Evolutionary conservation across 1,140 invertebrate species (phyloP).

Genomic region (Ostrea edulis): DNA sequence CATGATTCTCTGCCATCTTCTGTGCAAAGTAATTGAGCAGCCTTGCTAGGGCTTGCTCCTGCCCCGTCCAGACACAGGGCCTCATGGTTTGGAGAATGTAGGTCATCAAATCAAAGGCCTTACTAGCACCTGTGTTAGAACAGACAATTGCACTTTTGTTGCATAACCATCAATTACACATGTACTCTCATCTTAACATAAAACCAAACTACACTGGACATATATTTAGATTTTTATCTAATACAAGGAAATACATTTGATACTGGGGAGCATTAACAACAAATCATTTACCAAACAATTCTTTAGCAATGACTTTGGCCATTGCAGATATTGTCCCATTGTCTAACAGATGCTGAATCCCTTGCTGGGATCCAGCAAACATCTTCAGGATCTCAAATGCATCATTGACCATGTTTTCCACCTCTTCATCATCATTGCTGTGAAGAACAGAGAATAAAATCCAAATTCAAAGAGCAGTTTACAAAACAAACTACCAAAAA

Average conservation of each 20-base stretch:
- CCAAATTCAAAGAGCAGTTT: no score
- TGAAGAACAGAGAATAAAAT: not conserved
- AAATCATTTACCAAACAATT: not conserved
- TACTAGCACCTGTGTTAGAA: not conserved
- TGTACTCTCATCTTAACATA: no score
- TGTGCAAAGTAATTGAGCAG: not conserved
- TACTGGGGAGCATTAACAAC: no score
- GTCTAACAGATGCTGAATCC: not conserved
- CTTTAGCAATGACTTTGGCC: constrained; percentile 18
- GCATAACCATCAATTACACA: no score
- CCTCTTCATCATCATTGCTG: not conserved
- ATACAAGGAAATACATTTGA: no score
- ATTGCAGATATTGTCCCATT: not conserved
- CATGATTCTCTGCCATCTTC: constrained; percentile 21
- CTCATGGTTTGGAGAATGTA: not conserved
- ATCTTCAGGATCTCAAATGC: constrained; percentile 28
- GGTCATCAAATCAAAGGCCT: constrained; percentile 17
- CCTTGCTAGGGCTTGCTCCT: not conserved
- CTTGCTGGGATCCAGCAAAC: constrained; percentile 32
- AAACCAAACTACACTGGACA: not conserved
- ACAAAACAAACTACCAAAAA: no score
- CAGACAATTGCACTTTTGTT: not conserved
- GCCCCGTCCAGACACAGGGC: constrained; percentile 8
- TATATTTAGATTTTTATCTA: not conserved
- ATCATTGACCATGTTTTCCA: constrained; percentile 29